Evolutionary conservation across 2,113 vertebrate genomes (phyloP), one percentile per base, ranked within the genome.

Genomic region (Rhegmatorhina hoffmannsi): DNA sequence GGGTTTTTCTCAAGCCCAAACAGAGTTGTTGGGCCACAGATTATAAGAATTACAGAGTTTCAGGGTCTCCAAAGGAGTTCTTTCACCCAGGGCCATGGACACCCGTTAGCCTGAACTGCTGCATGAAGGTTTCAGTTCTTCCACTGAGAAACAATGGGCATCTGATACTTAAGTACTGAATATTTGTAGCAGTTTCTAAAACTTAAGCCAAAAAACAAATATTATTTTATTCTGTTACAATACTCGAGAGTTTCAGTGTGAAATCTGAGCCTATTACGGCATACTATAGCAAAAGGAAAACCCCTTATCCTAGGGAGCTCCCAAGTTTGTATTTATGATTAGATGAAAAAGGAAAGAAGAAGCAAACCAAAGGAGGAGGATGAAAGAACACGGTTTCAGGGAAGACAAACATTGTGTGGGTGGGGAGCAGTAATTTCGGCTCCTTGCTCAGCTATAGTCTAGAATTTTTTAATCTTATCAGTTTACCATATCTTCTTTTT

Each of bases 311-410:
- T 47, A n/a, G 36, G 62, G 52, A 76, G 13, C 29, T 60, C 58
- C 46, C 26, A 49, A 28, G 79, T 60, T 59, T 84, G 10, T 80
- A 24, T 86, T 84, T 93, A 74, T 34, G 53, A 36, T 78, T 72
- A 33, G 49, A 72, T 89, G 36, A 34, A 84, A 94, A 86, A 47
- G 43, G 19, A 20, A 92, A 34, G 40, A 85, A 93, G 62, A 90
- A 89, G 53, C 36, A 92, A 90, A 92, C n/a, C 33, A 87, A 80
- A 80, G 75, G 55, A 74, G 52, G 46, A 87, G 7, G 78, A 94
- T 94, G 79, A 92, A 94, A 96, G 66, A 82, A 23, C 24, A 49
- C 76, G 40, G 47, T 91, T 80, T 94, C 34, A 38, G 60, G 64
- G 34, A 91, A 81, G 56, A 73, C 70, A 91, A 96, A 94, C 67